phyloP scores from a whole-genome alignment of 2,113 vertebrate genomes.

The Saccopteryx bilineata region DNA sequence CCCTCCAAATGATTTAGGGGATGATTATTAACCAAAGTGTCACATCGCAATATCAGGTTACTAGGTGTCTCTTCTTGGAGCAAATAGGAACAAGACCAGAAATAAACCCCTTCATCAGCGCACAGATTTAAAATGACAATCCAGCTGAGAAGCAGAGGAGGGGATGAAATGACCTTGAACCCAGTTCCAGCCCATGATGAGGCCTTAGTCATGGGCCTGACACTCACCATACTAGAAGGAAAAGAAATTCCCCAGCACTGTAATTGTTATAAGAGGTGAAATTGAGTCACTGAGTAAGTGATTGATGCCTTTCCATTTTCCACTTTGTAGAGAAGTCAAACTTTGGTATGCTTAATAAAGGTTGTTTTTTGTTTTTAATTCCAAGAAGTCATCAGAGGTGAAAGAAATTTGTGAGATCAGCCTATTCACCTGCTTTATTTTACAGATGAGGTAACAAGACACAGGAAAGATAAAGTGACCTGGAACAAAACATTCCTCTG shows the following conservation, averaged over 20 bases:
- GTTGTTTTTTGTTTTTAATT: neutral
- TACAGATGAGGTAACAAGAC: neutral
- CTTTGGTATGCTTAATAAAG: constrained; percentile 10
- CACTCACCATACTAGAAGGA: neutral
- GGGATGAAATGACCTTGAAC: constrained; percentile 60
- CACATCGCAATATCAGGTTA: neutral
- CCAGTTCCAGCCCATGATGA: neutral
- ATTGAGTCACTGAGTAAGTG: constrained; percentile 43
- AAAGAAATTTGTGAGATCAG: constrained; percentile 40
- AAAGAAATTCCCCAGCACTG: constrained; percentile 28
- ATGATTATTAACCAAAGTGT: constrained; percentile 21
- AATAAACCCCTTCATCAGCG: constrained; percentile 17
- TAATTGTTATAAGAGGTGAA: neutral
- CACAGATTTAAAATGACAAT: constrained; percentile 31
- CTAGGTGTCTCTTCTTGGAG: neutral
- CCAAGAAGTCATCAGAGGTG: neutral
- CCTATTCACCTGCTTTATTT: neutral
- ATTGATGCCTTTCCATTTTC: constrained; percentile 58
- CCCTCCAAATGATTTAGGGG: constrained; percentile 13
- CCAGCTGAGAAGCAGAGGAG: neutral
- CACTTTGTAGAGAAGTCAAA: constrained; percentile 36
- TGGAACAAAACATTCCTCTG: neutral
- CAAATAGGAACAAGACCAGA: neutral
- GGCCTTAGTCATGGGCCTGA: constrained; percentile 54
- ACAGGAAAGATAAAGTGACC: neutral